phyloP scores from a whole-genome alignment of 2,797 vertebrate species.

The Myoxocephalus aenaeus region DNA sequence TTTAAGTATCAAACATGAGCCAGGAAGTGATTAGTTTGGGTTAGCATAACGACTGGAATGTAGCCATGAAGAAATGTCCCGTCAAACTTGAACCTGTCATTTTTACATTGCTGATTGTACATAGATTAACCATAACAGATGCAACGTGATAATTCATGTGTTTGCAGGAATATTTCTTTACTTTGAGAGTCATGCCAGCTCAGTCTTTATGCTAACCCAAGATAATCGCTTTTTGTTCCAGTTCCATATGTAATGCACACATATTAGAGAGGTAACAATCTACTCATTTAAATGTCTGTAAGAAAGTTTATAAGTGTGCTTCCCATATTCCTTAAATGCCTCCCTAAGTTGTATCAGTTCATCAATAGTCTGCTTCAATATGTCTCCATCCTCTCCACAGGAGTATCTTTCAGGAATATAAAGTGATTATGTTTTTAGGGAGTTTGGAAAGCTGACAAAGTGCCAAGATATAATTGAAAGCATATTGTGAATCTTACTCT shows the following conservation, averaged over 20 bases:
- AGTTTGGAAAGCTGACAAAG: slow-evolving; percentile 26
- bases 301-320: not conserved
- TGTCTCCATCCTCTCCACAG: slow-evolving; percentile 16
- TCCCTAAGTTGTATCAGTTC: not conserved
- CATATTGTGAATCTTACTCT: slow-evolving; percentile 42
- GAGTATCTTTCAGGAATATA: slow-evolving; percentile 18
- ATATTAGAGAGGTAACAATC: not conserved
- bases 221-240: not conserved
- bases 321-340: not conserved
- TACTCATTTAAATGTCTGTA: too few species aligned
- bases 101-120: not conserved
- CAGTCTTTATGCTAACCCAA: slow-evolving; percentile 2
- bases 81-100: not conserved
- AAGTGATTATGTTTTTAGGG: slow-evolving; percentile 33
- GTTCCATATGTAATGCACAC: not conserved
- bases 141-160: not conserved
- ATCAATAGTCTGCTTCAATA: not conserved
- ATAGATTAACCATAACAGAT: not conserved
- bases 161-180: not conserved
- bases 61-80: not conserved
- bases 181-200: not conserved
- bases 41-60: not conserved
- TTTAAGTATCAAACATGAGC: not conserved
- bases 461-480: slow-evolving; percentile 54
- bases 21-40: not conserved